Evolutionary conservation across 2,113 vertebrate genomes (phyloP), one percentile per base, ranked within the genome.

Genomic region (Sporophila hypoxantha): DNA sequence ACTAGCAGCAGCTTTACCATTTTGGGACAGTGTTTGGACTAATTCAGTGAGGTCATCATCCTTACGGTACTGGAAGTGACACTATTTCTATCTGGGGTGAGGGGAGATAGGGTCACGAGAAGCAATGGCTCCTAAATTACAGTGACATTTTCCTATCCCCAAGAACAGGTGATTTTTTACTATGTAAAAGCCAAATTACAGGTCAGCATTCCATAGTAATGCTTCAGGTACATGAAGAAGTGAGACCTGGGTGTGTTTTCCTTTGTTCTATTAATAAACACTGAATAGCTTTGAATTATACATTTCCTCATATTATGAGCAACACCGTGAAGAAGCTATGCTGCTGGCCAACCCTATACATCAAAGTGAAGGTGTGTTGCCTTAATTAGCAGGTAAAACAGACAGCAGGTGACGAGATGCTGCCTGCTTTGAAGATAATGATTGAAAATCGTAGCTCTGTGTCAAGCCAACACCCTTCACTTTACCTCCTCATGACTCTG

Each of bases 341-440:
- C 73, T 93, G 73, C 85, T 87, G 83, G 74, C 81, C 61, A 77
- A 59, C 62, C 59, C 79, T 76, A 20, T 66, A 96, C 93, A 93
- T 96, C 94, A 93, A 95, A 96, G 94, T 42, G 37, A 76, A 12
- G 26, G 7, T 62, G 29, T 85, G 64, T 42, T 57, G 74, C 60
- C 71, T 87, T 95, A 96, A 95, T 76, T 95, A 89, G 65, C 77
- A 94, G 89, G 85, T 93, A 53, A 92, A 96, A 76, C 81, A 70
- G 57, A 42, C 26, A 65, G 55, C 86, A 91, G 90, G 90, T 96
- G 92, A 92, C 1, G 23, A 85, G 85, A 57, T 39, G 64, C 61
- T 92, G 37, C 64, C 69, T 90, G 76, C 90, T 85, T 92, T 91
- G 92, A 95, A 96, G 93, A 94, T 92, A 93, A 95, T 34, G 10